Evolutionary conservation across 2,113 vertebrate genomes (phyloP), one percentile per base, ranked within the genome.

Genomic region (Epinephelus fuscoguttatus): DNA sequence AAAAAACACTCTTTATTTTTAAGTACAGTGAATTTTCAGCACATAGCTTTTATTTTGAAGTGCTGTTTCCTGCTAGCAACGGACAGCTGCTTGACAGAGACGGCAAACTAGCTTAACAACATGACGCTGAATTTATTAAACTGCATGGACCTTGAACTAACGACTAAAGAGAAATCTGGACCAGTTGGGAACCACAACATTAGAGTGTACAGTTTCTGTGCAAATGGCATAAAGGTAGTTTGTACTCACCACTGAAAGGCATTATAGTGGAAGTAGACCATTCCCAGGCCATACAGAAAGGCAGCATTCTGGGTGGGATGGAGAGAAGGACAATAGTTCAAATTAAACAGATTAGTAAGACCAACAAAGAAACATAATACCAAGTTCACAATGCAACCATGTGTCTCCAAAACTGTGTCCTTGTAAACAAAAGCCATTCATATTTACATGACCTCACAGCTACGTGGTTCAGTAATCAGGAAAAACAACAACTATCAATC

Each of bases 251-350:
- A 99, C 86, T 99, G 98, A 98, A 99, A 99, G 95, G 98, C 98
- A 96, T 99, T 99, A 96, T 99, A 99, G 97, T 99, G 97, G 97
- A 99, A 99, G 96, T 99, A 99, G 95, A 99, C 98, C 97, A 99
- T 98, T 95, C 98, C 98, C 94, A 99, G 98, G 96, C 98, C 98
- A 92, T 99, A 99, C 94, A 99, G 98, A 98, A 99, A 99, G 97
- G 97, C 98, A 97, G 98, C 98, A 98, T 99, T 99, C 98, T 99
- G 95, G 8, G 47, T 1, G 7, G 10, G 30, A 53, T 2, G 25
- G 30, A 52, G 42, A 81, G 13, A 68, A 10, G 59, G 5, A 45
- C 13, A 52, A 18, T 5, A 12, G 27, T 25, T 55, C 1, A 61
- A 60, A 73, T 30, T 13, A 23, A 33, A n/a, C 30, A 30, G 8